A percentile compares a stretch with the other conserved stretches of the same genome.
These are phyloP conservation scores for Acrocephalus kingi DNA, from an alignment of 2,113 vertebrate genomes.

Conservation along the genomic window DNA sequence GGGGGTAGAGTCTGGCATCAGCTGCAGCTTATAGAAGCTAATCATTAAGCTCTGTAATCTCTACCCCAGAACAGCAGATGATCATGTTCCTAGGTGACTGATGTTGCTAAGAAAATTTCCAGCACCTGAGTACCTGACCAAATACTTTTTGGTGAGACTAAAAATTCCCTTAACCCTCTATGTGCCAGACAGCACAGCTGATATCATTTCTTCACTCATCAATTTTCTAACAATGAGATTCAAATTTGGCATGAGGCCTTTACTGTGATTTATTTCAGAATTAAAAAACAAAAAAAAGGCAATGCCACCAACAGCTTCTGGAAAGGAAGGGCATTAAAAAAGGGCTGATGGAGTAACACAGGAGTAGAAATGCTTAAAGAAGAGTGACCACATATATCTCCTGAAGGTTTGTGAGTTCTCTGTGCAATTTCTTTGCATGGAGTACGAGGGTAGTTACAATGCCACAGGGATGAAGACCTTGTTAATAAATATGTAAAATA, in stretches of 20 bases:
- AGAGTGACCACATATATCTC: not conserved
- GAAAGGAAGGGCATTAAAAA: not conserved
- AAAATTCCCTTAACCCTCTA: constrained; percentile 66
- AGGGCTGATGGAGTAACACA: not conserved
- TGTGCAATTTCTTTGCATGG: constrained; percentile 24
- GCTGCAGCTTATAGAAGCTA: constrained; percentile 87
- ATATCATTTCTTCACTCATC: not conserved
- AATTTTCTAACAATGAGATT: not conserved
- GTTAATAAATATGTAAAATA: constrained; percentile 79
- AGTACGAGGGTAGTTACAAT: constrained; percentile 68
- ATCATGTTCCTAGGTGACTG: constrained; percentile 80
- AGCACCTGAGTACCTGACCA: constrained; percentile 80
- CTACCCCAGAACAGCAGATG: constrained; percentile 86
- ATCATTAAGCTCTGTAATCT: constrained; percentile 97
- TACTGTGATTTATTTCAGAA: not conserved
- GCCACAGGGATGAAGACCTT: constrained; percentile 64
- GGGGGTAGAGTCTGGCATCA: constrained; percentile 90
- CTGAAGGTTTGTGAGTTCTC: not conserved
- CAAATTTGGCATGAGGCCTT: not conserved
- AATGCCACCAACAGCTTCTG: not conserved
- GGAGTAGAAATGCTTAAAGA: not conserved
- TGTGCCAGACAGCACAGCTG: not conserved
- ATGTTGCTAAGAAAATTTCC: constrained; percentile 72
- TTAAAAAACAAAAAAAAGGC: not conserved
- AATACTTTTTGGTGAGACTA: constrained; percentile 62